These are phyloP conservation scores for Clangula hyemalis DNA, from an alignment of 2,797 vertebrate genomes.

Conservation along the genomic window DNA sequence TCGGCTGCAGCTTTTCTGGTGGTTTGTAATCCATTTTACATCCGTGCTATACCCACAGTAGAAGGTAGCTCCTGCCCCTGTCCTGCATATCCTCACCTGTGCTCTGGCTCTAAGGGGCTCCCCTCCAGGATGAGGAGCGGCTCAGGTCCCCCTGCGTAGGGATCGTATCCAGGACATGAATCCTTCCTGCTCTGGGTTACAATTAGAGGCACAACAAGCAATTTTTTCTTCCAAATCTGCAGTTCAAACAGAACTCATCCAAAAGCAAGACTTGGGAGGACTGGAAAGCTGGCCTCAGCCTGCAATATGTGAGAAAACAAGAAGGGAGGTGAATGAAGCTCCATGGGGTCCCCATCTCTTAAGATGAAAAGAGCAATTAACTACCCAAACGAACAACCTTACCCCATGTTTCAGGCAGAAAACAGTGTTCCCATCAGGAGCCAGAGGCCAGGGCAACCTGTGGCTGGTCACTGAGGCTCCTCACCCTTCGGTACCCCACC, in stretches of 20 bases:
- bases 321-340: neutral
- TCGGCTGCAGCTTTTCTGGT: neutral
- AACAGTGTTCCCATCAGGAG: neutral
- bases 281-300: neutral
- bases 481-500: neutral
- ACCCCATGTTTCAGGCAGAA: neutral
- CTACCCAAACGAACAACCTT: neutral
- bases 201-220: accelerated
- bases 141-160: accelerated
- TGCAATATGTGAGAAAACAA: neutral
- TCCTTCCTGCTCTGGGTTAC: neutral
- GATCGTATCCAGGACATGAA: neutral
- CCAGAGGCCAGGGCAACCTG: neutral
- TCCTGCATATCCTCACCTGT: neutral
- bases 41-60: accelerated
- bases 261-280: neutral
- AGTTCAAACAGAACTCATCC: neutral
- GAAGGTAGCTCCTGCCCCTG: neutral
- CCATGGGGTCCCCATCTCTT: neutral
- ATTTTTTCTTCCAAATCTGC: neutral
- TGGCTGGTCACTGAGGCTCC: neutral
- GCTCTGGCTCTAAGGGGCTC: neutral
- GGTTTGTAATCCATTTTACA: neutral
- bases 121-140: neutral
- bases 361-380: neutral